These are phyloP conservation scores for Dicrurus megarhynchus DNA, from an alignment of 2,113 vertebrate species.

Conservation along the genomic window DNA sequence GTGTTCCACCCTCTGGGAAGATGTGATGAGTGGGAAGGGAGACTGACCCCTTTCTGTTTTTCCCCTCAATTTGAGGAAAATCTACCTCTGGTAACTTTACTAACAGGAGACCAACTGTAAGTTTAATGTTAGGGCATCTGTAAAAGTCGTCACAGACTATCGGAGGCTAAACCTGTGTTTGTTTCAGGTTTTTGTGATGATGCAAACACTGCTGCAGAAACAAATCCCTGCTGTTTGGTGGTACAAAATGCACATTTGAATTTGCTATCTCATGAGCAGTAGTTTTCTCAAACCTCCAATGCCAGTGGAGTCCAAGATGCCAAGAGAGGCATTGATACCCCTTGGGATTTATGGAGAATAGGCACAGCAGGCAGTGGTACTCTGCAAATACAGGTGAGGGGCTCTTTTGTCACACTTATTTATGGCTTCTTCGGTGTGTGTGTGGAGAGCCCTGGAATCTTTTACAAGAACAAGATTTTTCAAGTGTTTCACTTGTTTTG, in stretches of 20 bases:
- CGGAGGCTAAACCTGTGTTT: background rate
- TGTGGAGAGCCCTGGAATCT: background rate
- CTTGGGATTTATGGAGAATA: background rate
- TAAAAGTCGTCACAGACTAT: background rate
- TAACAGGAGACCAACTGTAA: background rate
- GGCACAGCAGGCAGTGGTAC: background rate
- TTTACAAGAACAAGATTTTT: background rate
- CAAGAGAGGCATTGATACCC: background rate
- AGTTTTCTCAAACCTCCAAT: background rate
- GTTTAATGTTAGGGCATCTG: background rate
- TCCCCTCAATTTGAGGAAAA: background rate
- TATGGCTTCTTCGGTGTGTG: background rate
- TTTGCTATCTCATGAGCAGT: background rate
- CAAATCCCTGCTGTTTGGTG: background rate
- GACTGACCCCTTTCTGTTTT: background rate
- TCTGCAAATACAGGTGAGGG: background rate
- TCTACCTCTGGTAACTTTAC: constrained; percentile 52
- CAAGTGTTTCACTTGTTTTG: background rate
- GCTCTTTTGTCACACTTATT: background rate
- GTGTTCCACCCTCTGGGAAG: background rate
- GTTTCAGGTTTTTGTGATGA: background rate
- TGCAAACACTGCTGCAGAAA: background rate
- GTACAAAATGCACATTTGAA: background rate
- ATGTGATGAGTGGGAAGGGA: background rate
- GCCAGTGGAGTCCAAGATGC: background rate